Evolutionary conservation across 1,140 invertebrate species (phyloP).

Genomic region (Gryon sp.): DNA sequence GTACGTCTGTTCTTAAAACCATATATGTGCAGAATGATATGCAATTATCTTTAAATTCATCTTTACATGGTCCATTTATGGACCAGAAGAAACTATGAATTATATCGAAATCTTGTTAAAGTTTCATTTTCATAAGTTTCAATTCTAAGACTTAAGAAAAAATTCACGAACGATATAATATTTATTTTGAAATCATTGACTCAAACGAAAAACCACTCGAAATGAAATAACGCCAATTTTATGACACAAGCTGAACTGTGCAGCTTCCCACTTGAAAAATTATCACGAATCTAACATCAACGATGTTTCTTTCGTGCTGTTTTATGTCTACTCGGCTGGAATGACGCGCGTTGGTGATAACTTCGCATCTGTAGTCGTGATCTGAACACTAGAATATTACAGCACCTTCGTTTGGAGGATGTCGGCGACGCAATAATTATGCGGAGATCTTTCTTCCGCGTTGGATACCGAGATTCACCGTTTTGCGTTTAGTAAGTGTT

Average conservation of each 20-base stretch:
- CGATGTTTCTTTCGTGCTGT: constrained; percentile 32
- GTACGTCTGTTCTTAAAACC: too few species aligned
- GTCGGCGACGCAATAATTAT: constrained; percentile 66
- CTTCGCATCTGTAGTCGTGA: constrained; percentile 27
- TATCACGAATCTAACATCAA: constrained; percentile 35
- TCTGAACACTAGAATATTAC: constrained; percentile 31
- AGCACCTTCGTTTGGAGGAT: constrained; percentile 26
- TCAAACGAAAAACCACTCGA: not conserved
- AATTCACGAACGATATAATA: not conserved
- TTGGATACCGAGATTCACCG: constrained; percentile 60
- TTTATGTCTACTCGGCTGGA: constrained; percentile 25
- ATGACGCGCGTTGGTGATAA: constrained; percentile 34
- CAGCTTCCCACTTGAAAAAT: constrained; percentile 18
- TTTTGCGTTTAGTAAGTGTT: constrained; percentile 66
- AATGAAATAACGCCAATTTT: constrained; percentile 23
- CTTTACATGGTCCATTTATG: too few species aligned
- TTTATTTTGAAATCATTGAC: not conserved
- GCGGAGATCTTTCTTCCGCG: constrained; percentile 66
- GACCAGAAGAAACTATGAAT: too few species aligned
- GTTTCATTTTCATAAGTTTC: too few species aligned
- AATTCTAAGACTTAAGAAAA: not conserved
- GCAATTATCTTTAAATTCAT: too few species aligned
- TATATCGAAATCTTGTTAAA: too few species aligned
- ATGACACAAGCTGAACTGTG: constrained; percentile 13
- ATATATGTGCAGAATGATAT: too few species aligned